These are phyloP conservation scores for Eupithecia insigniata DNA, from an alignment of 2,888 invertebrate species.

Conservation along the genomic window DNA sequence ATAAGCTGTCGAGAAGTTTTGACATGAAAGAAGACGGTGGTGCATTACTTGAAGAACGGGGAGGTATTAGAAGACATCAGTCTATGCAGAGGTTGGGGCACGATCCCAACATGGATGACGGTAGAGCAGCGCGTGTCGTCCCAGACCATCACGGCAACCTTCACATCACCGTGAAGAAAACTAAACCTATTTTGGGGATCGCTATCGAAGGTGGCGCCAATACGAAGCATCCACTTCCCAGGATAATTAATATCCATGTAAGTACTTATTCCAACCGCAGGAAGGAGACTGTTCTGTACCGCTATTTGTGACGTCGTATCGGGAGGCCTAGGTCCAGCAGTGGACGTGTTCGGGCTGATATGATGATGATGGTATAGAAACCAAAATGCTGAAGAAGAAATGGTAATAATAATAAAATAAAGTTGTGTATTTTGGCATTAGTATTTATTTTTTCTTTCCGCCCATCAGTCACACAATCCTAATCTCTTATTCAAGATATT, in stretches of 20 bases:
- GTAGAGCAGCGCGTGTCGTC: constrained; percentile 86
- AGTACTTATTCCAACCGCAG: constrained; percentile 59
- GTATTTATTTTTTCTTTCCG: neutral
- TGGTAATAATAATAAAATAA: neutral
- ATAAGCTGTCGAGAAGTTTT: constrained; percentile 93
- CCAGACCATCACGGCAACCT: constrained; percentile 95
- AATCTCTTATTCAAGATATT: constrained; percentile 1
- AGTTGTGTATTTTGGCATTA: neutral
- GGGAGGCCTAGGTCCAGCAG: too few relatives aligned
- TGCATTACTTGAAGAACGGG: constrained; percentile 87
- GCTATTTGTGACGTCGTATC: too few relatives aligned
- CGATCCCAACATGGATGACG: constrained; percentile 82
- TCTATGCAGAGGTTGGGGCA: constrained; percentile 90
- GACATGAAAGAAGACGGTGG: constrained; percentile 94
- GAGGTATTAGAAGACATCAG: constrained; percentile 88
- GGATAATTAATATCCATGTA: constrained; percentile 98
- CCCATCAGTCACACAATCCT: neutral
- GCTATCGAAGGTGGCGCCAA: constrained; percentile 99
- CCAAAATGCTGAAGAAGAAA: neutral
- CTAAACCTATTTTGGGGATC: constrained; percentile 96
- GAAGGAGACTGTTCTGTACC: too few relatives aligned
- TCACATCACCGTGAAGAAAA: constrained; percentile 95
- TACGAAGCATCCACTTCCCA: constrained; percentile 96
- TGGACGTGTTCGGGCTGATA: too few relatives aligned
- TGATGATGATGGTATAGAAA: neutral